Evolutionary conservation across 2,888 invertebrate genomes (phyloP).

Genomic region (Lamellibrachia columna): DNA sequence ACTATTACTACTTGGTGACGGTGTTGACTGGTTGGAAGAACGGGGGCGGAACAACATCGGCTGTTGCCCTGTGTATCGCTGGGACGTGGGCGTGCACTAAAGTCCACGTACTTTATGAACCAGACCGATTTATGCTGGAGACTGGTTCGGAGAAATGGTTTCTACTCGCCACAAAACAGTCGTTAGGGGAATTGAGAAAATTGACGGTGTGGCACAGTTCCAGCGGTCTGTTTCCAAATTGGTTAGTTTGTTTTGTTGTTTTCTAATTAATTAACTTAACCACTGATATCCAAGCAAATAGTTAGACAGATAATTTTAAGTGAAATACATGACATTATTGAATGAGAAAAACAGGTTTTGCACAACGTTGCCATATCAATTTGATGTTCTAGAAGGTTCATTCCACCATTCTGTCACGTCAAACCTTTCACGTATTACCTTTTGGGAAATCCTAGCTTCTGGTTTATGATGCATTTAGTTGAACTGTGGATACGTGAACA

Average conservation of each 20-base stretch:
- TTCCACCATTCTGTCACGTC: no score
- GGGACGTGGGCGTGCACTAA: neutral
- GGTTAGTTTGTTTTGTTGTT: neutral
- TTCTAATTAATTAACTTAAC: neutral
- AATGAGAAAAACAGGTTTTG: no score
- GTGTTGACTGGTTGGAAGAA: slow-evolving; percentile 19
- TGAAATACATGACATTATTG: no score
- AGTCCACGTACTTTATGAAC: neutral
- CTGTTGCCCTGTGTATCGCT: neutral
- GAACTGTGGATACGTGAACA: no score
- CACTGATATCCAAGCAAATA: neutral
- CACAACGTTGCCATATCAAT: no score
- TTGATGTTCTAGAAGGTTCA: no score
- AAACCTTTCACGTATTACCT: no score
- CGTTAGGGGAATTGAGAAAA: neutral
- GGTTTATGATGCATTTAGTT: no score
- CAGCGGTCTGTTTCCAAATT: neutral
- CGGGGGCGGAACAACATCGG: slow-evolving; percentile 14
- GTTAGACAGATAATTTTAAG: no score
- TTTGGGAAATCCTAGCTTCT: no score
- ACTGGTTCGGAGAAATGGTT: neutral
- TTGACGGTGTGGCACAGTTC: neutral
- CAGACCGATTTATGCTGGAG: neutral
- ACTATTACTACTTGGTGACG: slow-evolving; percentile 21
- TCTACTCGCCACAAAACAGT: neutral